phyloP scores from a whole-genome alignment of 2,797 vertebrate genomes.

The Dryobates pubescens region DNA sequence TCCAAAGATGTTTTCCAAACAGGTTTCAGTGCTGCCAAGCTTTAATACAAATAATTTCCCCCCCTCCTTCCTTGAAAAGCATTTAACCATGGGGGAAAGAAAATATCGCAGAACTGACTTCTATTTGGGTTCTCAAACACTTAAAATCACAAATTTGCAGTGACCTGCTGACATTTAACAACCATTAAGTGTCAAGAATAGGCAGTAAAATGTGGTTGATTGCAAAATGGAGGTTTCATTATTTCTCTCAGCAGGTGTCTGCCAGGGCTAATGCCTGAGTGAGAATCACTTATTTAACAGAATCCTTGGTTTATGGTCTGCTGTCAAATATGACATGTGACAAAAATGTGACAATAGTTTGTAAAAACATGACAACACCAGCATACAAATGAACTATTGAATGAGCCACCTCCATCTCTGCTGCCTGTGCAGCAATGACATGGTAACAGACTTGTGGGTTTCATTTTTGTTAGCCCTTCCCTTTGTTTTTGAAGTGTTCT shows the following conservation, averaged over 20 bases:
- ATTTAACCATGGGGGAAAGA: conserved; percentile 36
- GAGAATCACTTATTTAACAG: conserved; percentile 58
- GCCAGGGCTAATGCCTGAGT: conserved; percentile 33
- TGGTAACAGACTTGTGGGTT: background rate
- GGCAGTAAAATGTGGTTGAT: conserved; percentile 54
- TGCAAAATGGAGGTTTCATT: conserved; percentile 63
- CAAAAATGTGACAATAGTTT: conserved; percentile 31
- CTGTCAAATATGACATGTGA: conserved; percentile 50
- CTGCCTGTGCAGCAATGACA: background rate
- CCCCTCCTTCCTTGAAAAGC: background rate
- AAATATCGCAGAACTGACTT: background rate
- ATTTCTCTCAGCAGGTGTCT: conserved; percentile 62
- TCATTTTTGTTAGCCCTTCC: background rate
- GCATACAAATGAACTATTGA: conserved; percentile 52
- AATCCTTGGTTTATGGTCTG: conserved; percentile 58
- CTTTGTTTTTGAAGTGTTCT: conserved; percentile 12
- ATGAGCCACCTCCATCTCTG: background rate
- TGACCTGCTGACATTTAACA: conserved; percentile 41
- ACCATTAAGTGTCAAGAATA: conserved; percentile 46
- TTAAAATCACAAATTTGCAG: conserved; percentile 63
- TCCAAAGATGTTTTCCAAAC: background rate
- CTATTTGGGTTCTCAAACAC: conserved; percentile 28
- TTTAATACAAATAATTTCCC: background rate
- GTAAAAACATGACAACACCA: conserved; percentile 43
- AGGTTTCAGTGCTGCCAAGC: background rate